Evolutionary conservation across 2,888 invertebrate genomes (phyloP).

Genomic region (Drosophila sordidapex): DNA sequence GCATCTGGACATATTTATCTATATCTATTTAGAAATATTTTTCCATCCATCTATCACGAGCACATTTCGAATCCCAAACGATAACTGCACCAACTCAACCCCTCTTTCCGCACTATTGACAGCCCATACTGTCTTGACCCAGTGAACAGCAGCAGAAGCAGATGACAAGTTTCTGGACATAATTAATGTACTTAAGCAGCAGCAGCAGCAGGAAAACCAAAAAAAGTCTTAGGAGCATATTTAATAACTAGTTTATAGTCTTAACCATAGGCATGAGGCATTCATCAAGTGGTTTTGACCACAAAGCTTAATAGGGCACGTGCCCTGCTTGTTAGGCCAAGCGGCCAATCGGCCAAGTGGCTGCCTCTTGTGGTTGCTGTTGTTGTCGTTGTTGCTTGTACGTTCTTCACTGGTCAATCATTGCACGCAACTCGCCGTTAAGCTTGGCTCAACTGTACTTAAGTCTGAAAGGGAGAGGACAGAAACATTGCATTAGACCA

Average conservation of each 20-base stretch:
- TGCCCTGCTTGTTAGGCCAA: conserved; percentile 69
- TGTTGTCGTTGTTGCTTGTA: conserved; percentile 7
- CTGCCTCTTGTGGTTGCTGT: conserved; percentile 44
- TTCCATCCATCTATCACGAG: background rate
- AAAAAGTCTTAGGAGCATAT: conserved; percentile 14
- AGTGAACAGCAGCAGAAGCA: conserved; percentile 43
- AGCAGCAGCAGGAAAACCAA: conserved; percentile 14
- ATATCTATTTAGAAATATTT: background rate
- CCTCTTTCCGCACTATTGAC: background rate
- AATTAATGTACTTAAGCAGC: conserved; percentile 69
- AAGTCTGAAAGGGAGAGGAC: conserved; percentile 3
- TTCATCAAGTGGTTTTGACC: conserved; percentile 59
- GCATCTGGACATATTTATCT: background rate
- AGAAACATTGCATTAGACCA: conserved; percentile 22
- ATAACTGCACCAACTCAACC: background rate
- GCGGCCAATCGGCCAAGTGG: conserved; percentile 54
- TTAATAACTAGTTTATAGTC: conserved; percentile 60
- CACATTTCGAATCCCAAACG: background rate
- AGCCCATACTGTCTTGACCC: conserved; percentile 54
- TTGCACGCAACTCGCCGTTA: conserved; percentile 72
- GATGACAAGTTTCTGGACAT: conserved; percentile 67
- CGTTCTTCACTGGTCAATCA: conserved; percentile 58
- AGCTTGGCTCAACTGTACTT: conserved; percentile 62
- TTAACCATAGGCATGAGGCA: conserved; percentile 34
- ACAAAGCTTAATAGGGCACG: conserved; percentile 73